Evolutionary conservation across 2,888 invertebrate genomes (phyloP), one percentile per base, ranked within the genome.

Genomic region (Melanargia galathea): DNA sequence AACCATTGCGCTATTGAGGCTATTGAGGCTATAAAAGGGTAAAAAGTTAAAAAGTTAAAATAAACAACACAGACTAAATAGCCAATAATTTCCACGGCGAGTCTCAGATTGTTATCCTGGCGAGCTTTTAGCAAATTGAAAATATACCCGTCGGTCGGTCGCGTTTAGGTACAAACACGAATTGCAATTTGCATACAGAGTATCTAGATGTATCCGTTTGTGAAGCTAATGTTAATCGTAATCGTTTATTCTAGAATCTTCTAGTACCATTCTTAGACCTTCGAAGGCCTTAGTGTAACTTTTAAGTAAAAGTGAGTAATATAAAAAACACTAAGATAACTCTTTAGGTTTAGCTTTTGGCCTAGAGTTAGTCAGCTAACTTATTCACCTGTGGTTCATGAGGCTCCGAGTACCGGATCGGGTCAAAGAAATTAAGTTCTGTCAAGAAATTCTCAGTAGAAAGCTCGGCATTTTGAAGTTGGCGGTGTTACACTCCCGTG

Each of bases 91-190:
- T 11, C n/a, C 52, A 30, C n/a, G 57, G 30, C 46, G 30, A 33
- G 45, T 30, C 57, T 30, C 45, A 57, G 57, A 57, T 57, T 45
- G 45, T 57, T 57, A 57, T 57, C 57, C 30, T 46, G 33, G 33
- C 45, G 13, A 77, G 89, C 88, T 90, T 89, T 90, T 89, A 87
- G 86, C 86, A 88, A 87, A 90, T 90, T 89, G 87, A 87, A 89
- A 87, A 83, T 79, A 79, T 30, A 6, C 30, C 7, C 7, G 30
- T 30, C 30, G 30, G 68, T 63, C 43, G 35, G 64, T 38, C 46
- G 60, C 55, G 48, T 45, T 45, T 33, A 20, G 30, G n/a, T n/a
- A n/a, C n/a, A 45, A 57, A 33, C 45, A 57, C 57, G 30, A 57
- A 30, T 57, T 33, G 30, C 33, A 46, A 57, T 57, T 45, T 45